Base-by-base conservation (phyloP, 2,797 vertebrate genomes). In the Bovichtus diacanthus region DNA sequence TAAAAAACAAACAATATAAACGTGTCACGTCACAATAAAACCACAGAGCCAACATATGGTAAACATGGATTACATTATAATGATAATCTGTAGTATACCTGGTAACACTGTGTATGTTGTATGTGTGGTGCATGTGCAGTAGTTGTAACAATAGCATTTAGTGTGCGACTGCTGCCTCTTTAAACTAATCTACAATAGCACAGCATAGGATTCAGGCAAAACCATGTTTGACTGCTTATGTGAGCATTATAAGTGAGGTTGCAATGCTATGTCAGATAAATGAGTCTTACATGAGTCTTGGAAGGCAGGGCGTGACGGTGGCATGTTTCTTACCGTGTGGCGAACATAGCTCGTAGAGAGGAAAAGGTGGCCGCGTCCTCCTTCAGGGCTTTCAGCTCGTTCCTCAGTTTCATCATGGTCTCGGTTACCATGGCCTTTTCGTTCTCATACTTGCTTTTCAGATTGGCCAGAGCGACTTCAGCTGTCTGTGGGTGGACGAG, bases 381-480 rank as follows among this genome's bases (percentile, higher is more conserved):
- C 84, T 98, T 99, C 85, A 99, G 95, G 61, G 97, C 96, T 88
- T 99, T 99, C 70, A 98, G 95, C 89, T 99, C 97, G 0, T 98
- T 99, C 55, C 97, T 96, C 83, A 99, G 95, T 70, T 98, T 99
- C 97, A 98, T 97, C 96, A 98, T 98, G 25, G 97, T 98, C 93
- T 99, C 97, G 0, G 97, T 99, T 83, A 99, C 97, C 97, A 97
- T 97, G 0, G 97, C 96, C 87, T 99, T 99, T 81, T 99, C 97
- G 0, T 98, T 98, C 87, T 99, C 97, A 1, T 99, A 99, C 89
- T 99, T 99, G 95, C 97, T 97, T 95, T 99, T 99, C 87, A 99
- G 93, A 90, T 98, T 99, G 91, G 97, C 96, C 61, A 99, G 95
- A 71, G 97, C 97, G 47, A 98, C 97, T 82, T 99, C 97, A 11